phyloP scores from a whole-genome alignment of 2,888 invertebrate genomes.

The Synergus japonicus region DNA sequence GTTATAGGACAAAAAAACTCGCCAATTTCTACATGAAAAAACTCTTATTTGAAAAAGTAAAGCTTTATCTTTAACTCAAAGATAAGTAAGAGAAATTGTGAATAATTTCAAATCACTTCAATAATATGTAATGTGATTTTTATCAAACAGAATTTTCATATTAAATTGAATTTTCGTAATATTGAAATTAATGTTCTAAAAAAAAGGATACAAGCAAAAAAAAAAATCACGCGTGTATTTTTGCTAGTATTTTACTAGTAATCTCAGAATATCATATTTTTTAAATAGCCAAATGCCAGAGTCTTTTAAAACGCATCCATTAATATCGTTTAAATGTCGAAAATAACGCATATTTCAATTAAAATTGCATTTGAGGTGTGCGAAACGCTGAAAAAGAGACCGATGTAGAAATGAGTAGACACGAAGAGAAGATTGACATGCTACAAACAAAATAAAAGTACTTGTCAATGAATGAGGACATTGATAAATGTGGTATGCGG shows the following conservation, averaged over 20 bases:
- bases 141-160: no score
- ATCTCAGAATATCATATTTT: no score
- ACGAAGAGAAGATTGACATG: slow-evolving; percentile 41
- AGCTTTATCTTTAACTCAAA: neutral
- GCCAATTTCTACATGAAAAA: neutral
- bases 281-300: neutral
- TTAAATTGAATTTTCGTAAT: no score
- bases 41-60: neutral
- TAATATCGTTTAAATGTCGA: neutral
- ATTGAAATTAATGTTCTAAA: no score
- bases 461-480: slow-evolving; percentile 58
- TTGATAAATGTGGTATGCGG: slow-evolving; percentile 54
- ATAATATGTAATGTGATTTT: no score
- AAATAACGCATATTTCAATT: slow-evolving; percentile 8
- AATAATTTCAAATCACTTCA: no score
- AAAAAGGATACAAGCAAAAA: neutral
- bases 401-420: slow-evolving; percentile 40
- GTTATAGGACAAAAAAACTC: neutral
- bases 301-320: neutral
- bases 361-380: neutral
- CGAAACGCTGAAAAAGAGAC: slow-evolving; percentile 30
- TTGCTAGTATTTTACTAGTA: no score
- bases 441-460: slow-evolving; percentile 41
- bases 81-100: no score
- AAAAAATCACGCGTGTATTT: no score